Percentiles rank a stretch among this genome's conserved stretches.
Evolutionary conservation across 2,888 invertebrate species (phyloP).

Genomic region (Ichneumoninae sp.): DNA sequence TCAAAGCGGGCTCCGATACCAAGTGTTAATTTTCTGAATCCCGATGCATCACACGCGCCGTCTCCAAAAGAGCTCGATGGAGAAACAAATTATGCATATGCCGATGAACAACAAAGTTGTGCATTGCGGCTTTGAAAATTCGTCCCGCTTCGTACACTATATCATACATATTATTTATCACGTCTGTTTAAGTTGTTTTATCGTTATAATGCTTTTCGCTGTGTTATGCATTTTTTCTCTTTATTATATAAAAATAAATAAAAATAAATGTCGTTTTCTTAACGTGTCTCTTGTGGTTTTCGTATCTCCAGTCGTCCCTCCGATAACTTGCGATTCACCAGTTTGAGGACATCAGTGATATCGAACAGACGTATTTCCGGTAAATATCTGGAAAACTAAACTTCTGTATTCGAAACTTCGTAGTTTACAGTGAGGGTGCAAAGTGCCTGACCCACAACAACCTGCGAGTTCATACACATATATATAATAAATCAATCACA

Average conservation of each 20-base stretch:
- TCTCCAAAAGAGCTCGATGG: slow-evolving; percentile 12
- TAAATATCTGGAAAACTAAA: too few relatives aligned
- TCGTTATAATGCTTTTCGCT: slow-evolving; percentile 73
- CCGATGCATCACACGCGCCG: slow-evolving; percentile 14
- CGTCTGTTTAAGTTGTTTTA: slow-evolving; percentile 68
- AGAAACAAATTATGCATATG: slow-evolving; percentile 34
- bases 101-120: slow-evolving; percentile 43
- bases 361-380: background rate
- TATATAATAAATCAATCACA: too few relatives aligned
- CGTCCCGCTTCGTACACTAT: slow-evolving; percentile 72
- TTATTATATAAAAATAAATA: slow-evolving; percentile 72
- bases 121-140: slow-evolving; percentile 66
- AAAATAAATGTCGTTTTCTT: slow-evolving; percentile 76
- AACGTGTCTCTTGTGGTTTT: slow-evolving; percentile 59
- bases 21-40: slow-evolving; percentile 51
- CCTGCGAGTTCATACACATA: too few relatives aligned
- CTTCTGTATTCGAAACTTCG: too few relatives aligned
- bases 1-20: slow-evolving; percentile 30
- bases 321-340: background rate
- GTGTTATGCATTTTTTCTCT: slow-evolving; percentile 76
- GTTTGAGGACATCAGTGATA: background rate
- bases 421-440: too few relatives aligned
- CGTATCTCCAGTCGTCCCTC: background rate
- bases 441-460: too few relatives aligned
- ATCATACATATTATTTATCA: slow-evolving; percentile 62